Evolutionary conservation across 2,797 vertebrate genomes (phyloP), one percentile per base, ranked within the genome.

Genomic region (Tangara arthus): DNA sequence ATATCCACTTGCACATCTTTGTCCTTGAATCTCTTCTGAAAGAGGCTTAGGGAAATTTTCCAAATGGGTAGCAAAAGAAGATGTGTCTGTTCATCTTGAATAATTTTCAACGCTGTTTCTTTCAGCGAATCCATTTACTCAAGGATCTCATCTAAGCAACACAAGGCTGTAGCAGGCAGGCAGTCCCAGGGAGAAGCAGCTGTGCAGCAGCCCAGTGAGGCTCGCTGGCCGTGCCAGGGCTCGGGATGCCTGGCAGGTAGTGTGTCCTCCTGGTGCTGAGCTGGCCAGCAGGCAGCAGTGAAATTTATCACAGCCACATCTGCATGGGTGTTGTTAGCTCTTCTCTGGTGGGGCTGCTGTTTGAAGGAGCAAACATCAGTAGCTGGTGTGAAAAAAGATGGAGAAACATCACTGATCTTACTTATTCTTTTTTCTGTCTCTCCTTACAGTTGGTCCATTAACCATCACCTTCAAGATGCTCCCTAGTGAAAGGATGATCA

Each of bases 361-460:
- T 32, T 26, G 15, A 12, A 34, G 52, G 28, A 65, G 34, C 27
- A 41, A 46, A 26, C 1, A 0, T 1, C 30, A 39, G 12, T 44
- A n/a, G 7, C 26, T 82, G 9, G 24, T 34, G 50, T 63, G 63
- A 88, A 21, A 39, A 34, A 57, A 79, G 13, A n/a, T 17, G 84
- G 32, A 57, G 46, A 82, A 95, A 26, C 34, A n/a, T 42, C 39
- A 28, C 20, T 79, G 11, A 59, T 34, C 4, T 59, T 26, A 6
- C 7, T 56, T 42, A 34, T 2, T 47, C 32, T 32, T 8, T 8
- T 44, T 63, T 41, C 6, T 83, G 7, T 93, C 21, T 95, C n/a
- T 90, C 32, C 30, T 90, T 87, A 64, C 90, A 98, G 97, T 97
- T 87, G 97, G 97, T 53, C 97, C 97, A 1, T 82, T 98, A 94